Percentiles rank a stretch among this genome's conserved stretches.
phyloP scores from a whole-genome alignment of 2,113 vertebrate species.

The Gallinago paraguaiae region DNA sequence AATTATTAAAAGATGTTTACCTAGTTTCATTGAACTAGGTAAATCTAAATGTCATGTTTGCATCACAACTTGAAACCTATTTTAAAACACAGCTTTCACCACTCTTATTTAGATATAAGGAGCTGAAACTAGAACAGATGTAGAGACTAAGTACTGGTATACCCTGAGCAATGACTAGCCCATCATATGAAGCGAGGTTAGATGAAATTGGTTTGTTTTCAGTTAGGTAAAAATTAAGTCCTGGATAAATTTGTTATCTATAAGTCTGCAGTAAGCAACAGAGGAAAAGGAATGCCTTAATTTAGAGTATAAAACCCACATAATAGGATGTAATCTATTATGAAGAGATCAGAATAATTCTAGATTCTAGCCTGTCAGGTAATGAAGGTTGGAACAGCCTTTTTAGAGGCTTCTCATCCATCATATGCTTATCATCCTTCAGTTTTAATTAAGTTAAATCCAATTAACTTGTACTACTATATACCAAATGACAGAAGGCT shows the following conservation, averaged over 20 bases:
- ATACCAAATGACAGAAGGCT: background rate
- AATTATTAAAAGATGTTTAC: background rate
- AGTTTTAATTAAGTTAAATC: background rate
- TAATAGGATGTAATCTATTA: background rate
- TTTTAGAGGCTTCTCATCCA: background rate
- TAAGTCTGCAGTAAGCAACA: background rate
- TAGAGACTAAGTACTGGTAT: background rate
- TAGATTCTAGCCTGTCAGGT: background rate
- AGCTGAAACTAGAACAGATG: background rate
- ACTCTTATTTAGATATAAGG: background rate
- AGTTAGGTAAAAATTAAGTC: background rate
- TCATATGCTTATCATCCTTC: background rate
- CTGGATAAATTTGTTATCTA: background rate
- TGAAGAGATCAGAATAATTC: background rate
- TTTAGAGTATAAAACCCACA: background rate
- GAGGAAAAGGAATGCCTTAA: background rate
- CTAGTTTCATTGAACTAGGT: background rate
- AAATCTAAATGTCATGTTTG: background rate
- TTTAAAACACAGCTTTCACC: background rate
- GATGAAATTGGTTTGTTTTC: background rate
- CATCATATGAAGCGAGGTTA: background rate
- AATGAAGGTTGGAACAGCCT: background rate
- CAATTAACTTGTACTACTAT: background rate
- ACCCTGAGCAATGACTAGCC: background rate
- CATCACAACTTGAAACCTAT: background rate